Conservation (phyloP, 1,140 invertebrate genomes). For the Linepithema humile region DNA sequence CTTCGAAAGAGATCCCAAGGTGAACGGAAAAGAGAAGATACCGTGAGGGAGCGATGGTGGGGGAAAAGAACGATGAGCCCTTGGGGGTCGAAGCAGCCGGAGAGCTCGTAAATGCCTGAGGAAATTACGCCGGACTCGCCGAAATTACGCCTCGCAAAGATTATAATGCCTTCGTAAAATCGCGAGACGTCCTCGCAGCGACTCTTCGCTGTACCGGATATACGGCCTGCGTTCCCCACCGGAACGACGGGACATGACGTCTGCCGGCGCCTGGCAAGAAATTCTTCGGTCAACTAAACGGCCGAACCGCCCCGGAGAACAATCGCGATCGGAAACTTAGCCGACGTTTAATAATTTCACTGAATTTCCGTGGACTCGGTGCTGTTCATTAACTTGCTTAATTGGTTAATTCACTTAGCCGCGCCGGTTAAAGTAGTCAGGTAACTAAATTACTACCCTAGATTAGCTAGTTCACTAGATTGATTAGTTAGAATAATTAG, state of each 20-base stretch:
- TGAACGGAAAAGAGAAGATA: conserved; percentile 24
- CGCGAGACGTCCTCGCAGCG: conserved; percentile 18
- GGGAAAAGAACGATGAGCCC: conserved; percentile 54
- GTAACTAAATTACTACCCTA: conserved; percentile 40
- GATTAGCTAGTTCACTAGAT: conserved; percentile 44
- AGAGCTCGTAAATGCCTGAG: conserved; percentile 62
- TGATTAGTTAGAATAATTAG: conserved; percentile 56
- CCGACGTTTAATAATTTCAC: conserved; percentile 36
- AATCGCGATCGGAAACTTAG: not conserved
- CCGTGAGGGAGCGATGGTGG: not conserved
- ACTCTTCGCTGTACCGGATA: not conserved
- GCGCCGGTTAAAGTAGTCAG: conserved; percentile 26
- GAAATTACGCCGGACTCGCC: conserved; percentile 66
- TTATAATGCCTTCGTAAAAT: conserved; percentile 56
- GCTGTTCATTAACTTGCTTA: conserved; percentile 34
- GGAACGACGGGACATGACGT: not conserved
- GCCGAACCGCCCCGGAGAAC: too few relatives aligned
- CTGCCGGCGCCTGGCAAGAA: not conserved
- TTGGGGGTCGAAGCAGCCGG: conserved; percentile 51
- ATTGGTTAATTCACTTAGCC: conserved; percentile 46
- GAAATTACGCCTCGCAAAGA: conserved; percentile 65
- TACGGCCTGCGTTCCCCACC: not conserved
- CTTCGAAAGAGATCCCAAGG: conserved; percentile 58
- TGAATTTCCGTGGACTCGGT: conserved; percentile 1
- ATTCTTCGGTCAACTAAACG: not conserved